A percentile compares a stretch with the other conserved stretches of the same genome.
phyloP scores from a whole-genome alignment of 2,888 invertebrate species.

The Tetropium fuscum region DNA sequence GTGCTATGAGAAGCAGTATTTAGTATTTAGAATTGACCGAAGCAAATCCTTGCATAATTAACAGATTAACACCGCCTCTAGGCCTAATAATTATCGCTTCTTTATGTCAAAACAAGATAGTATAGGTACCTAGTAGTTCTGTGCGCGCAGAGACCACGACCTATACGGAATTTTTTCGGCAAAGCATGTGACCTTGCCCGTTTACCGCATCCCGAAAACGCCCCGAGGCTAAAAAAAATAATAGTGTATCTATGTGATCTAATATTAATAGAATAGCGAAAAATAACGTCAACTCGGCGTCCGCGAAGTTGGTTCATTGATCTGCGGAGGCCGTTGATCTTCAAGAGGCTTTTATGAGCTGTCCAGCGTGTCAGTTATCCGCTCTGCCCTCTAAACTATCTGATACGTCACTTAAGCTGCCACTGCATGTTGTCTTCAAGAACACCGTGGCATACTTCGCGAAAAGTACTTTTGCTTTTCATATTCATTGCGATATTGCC shows the following conservation, averaged over 20 bases:
- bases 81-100: no score
- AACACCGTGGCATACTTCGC: background rate
- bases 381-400: background rate
- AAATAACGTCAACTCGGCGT: constrained; percentile 49
- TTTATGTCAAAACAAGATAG: background rate
- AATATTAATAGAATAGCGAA: no score
- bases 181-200: background rate
- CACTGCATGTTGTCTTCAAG: constrained; percentile 3
- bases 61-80: no score
- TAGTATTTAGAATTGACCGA: no score
- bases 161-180: background rate
- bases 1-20: no score
- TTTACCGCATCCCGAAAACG: background rate
- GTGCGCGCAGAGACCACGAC: background rate
- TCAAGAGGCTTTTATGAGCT: constrained; percentile 19
- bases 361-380: background rate
- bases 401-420: background rate
- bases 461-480: constrained; percentile 12
- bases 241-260: constrained; percentile 16
- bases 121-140: background rate
- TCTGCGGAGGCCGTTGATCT: constrained; percentile 58
- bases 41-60: no score
- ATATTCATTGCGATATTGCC: background rate
- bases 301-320: constrained; percentile 55
- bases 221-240: background rate